A percentile compares a stretch with the other conserved stretches of the same genome.
phyloP scores from a whole-genome alignment of 2,888 invertebrate species.

The Drosophila anomalata region DNA sequence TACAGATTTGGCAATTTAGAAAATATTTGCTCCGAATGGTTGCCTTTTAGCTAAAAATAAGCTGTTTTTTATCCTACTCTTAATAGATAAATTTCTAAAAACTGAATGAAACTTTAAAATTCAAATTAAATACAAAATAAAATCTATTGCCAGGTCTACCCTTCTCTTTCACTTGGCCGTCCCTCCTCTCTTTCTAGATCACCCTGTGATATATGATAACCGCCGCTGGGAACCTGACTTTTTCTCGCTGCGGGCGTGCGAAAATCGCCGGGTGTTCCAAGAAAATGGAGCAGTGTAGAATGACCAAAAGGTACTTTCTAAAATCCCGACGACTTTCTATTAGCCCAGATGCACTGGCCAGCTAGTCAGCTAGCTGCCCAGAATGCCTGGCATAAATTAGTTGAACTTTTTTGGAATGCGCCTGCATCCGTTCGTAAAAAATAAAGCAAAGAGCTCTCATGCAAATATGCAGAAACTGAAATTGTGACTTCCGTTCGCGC shows the following conservation, averaged over 20 bases:
- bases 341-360: slow-evolving; percentile 34
- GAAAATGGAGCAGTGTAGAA: slow-evolving; percentile 4
- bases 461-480: slow-evolving; percentile 49
- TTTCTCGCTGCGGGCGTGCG: slow-evolving; percentile 47
- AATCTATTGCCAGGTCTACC: too few species aligned
- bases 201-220: slow-evolving; percentile 31
- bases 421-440: slow-evolving; percentile 53
- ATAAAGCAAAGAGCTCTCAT: slow-evolving; percentile 32
- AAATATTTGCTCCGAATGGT: neutral
- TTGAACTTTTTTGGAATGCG: slow-evolving; percentile 49
- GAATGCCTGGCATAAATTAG: slow-evolving; percentile 56
- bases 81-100: neutral
- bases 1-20: slow-evolving; percentile 19
- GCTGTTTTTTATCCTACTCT: too few species aligned
- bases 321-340: slow-evolving; percentile 53
- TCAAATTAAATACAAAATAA: neutral
- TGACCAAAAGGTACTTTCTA: slow-evolving; percentile 37
- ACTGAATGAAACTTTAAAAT: neutral
- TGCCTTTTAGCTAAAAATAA: neutral
- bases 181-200: neutral
- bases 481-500: slow-evolving; percentile 65
- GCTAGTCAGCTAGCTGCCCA: slow-evolving; percentile 14
- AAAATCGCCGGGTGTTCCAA: slow-evolving; percentile 38
- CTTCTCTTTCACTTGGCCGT: too few species aligned
- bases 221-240: slow-evolving; percentile 21